phyloP scores from a whole-genome alignment of 2,888 invertebrate genomes.

The Sinohyriopsis cumingii region DNA sequence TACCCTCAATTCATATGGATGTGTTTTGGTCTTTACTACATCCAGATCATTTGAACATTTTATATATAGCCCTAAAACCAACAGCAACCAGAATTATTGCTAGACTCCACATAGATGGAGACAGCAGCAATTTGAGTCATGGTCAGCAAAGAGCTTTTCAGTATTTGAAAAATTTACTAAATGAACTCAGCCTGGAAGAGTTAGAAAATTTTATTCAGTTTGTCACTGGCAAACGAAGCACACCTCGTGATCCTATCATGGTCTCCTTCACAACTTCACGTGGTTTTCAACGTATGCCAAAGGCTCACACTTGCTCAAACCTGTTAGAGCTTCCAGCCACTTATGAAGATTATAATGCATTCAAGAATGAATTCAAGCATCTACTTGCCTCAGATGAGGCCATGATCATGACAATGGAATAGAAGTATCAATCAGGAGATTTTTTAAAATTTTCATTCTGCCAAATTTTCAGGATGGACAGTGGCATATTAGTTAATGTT shows the following conservation, averaged over 20 bases:
- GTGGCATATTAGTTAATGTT: no score
- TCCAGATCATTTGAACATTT: conserved; percentile 17
- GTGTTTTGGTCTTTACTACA: conserved; percentile 30
- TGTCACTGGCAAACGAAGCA: conserved; percentile 30
- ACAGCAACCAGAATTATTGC: conserved; percentile 27
- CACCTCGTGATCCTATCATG: conserved; percentile 22
- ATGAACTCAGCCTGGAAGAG: conserved; percentile 19
- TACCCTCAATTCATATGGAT: conserved; percentile 27
- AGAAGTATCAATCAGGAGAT: not conserved
- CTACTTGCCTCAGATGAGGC: conserved; percentile 25
- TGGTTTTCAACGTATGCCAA: conserved; percentile 25
- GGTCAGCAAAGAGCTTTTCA: conserved; percentile 11
- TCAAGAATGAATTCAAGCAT: conserved; percentile 26
- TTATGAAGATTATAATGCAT: conserved; percentile 29
- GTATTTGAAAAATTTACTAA: conserved; percentile 28
- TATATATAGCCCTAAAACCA: conserved; percentile 27
- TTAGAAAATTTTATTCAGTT: conserved; percentile 32
- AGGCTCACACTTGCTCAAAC: conserved; percentile 33
- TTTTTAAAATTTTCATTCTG: no score
- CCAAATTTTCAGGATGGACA: no score
- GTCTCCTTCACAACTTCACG: conserved; percentile 22
- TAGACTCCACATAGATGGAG: conserved; percentile 20
- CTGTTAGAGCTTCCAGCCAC: conserved; percentile 32
- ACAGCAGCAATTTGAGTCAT: conserved; percentile 2
- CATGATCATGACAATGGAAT: conserved; percentile 19